Base-by-base conservation (phyloP, 2,113 vertebrate species). In the Strix aluco region DNA sequence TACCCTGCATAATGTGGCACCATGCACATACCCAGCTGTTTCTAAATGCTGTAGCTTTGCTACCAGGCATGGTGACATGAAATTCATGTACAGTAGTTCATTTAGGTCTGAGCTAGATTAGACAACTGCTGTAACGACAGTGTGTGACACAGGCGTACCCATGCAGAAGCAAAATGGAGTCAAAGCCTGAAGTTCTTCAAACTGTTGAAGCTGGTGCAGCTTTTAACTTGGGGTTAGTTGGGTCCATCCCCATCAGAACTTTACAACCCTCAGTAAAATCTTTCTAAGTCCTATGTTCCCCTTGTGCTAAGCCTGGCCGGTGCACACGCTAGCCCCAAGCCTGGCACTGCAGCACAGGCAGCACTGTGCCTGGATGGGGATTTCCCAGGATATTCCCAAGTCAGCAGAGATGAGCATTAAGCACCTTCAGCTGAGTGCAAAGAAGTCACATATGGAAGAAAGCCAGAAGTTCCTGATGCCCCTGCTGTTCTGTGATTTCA, bases 21-120 rank as follows among this genome's bases (percentile, higher is more conserved):
- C 21, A 10, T 7, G 38, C 36, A 71, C 15, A 15, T 1, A 20
- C 13, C 13, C 15, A 29, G 13, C 34, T 8, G 0, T 34, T 61
- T 29, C 26, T 38, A 23, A n/a, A 22, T 44, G 7, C 51, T 19
- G 6, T 2, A 34, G 46, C 34, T 70, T 74, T 34, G 14, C 36
- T 42, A 4, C 11, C 32, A n/a, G 49, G 19, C 17, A 21, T 20
- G 29, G 49, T 22, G 40, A 73, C 15, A 6, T 13, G 9, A 52
- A 81, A 81, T 30, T 30, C 0, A 0, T 1, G 10, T 34, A 4
- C 11, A 32, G 19, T 0, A 20, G 16, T 44, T 69, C 69, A 23
- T 25, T 42, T 17, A 23, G 20, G 52, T 51, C 47, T 20, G 17
- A 71, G 51, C 42, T 36, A 54, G 61, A 49, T 47, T n/a, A 71